phyloP scores from a whole-genome alignment of 2,797 vertebrate genomes.

The Acanthurus tractus region DNA sequence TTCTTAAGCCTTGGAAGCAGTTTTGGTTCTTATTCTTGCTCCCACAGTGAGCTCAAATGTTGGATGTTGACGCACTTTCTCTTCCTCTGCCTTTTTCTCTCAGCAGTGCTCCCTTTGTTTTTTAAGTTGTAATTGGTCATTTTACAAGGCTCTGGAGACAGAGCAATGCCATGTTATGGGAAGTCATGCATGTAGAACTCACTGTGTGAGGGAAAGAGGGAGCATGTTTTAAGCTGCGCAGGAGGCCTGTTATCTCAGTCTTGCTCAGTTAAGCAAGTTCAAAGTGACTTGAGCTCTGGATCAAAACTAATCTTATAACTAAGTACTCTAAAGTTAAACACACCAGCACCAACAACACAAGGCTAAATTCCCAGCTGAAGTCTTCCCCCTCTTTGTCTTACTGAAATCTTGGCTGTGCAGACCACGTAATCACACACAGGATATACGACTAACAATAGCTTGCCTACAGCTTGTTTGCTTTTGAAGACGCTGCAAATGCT shows the following conservation, averaged over 20 bases:
- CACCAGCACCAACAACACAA: not conserved
- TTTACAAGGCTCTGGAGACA: slow-evolving; percentile 55
- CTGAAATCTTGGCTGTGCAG: not conserved
- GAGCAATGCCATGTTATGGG: slow-evolving; percentile 59
- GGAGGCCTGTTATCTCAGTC: slow-evolving; percentile 48
- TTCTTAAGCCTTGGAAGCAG: not conserved
- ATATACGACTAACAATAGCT: slow-evolving; percentile 4
- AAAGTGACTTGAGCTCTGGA: slow-evolving; percentile 50
- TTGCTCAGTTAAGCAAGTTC: slow-evolving; percentile 68
- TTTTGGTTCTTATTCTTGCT: not conserved
- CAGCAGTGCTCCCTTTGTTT: not conserved
- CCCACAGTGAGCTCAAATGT: not conserved
- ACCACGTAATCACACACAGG: not conserved
- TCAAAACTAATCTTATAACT: slow-evolving; percentile 26
- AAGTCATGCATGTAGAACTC: slow-evolving; percentile 57
- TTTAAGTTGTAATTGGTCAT: slow-evolving; percentile 56
- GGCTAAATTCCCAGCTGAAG: not conserved
- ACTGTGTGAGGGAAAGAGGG: slow-evolving; percentile 2
- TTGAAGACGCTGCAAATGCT: slow-evolving; percentile 3
- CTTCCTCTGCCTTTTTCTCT: not conserved
- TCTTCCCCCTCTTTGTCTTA: slow-evolving; percentile 4
- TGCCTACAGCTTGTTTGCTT: slow-evolving; percentile 9
- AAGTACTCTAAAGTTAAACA: slow-evolving; percentile 20
- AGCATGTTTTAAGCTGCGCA: slow-evolving; percentile 25
- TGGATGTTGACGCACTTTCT: not conserved